Percentiles rank a stretch among this genome's conserved stretches.
Evolutionary conservation across 2,888 invertebrate species (phyloP).

Genomic region (Clistopyga incitator): DNA sequence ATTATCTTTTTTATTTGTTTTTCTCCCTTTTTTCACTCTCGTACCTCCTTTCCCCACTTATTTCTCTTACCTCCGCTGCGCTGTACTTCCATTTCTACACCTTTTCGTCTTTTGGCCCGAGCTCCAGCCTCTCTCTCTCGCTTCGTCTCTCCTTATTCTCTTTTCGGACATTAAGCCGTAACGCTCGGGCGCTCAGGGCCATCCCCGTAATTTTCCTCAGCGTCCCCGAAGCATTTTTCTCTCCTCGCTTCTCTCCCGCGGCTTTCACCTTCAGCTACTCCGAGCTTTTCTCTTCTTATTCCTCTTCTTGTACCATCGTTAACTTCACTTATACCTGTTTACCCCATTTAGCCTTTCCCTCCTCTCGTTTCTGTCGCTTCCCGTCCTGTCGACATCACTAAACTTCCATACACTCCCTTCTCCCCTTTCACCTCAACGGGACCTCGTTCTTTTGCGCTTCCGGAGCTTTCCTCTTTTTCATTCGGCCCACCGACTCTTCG

Average conservation of each 20-base stretch:
- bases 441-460: constrained; percentile 24
- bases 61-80: not conserved
- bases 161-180: constrained; percentile 79
- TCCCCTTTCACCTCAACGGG: not conserved
- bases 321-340: constrained; percentile 79
- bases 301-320: constrained; percentile 77
- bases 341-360: constrained; percentile 61
- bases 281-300: constrained; percentile 41
- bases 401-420: not conserved
- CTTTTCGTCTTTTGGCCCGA: constrained; percentile 36
- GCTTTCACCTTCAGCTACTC: not conserved
- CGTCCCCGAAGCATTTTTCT: constrained; percentile 60
- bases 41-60: constrained; percentile 57
- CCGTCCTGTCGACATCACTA: constrained; percentile 32
- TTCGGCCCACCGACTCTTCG: not conserved
- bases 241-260: not conserved
- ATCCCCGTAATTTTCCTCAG: constrained; percentile 71
- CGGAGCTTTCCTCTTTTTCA: constrained; percentile 40
- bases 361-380: constrained; percentile 38
- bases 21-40: constrained; percentile 3
- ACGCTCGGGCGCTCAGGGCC: constrained; percentile 71
- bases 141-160: constrained; percentile 41
- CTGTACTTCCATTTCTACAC: constrained; percentile 16
- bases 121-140: constrained; percentile 45
- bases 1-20: constrained; percentile 25